Base-by-base conservation (phyloP, 2,888 invertebrate species). In the Parochlus steinenii region DNA sequence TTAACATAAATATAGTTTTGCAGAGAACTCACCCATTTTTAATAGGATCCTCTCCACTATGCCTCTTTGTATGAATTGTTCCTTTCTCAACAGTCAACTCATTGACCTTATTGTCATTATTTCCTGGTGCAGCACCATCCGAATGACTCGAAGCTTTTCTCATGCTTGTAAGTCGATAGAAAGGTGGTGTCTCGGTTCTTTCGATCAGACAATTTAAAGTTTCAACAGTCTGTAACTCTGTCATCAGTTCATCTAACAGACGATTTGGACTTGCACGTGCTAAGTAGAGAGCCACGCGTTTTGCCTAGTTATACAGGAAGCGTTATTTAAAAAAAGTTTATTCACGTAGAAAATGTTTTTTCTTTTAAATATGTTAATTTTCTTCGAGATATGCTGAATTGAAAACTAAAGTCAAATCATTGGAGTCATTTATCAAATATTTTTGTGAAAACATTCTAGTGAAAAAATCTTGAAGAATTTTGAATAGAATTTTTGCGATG, bases 111-210 rank as follows among this genome's bases (percentile, higher is more conserved):
- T 58, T 56, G 43, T 60, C 60, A 40, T 58, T 58, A 16, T 56
- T 56, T 0, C 55, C 55, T 16, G 27, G 23, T 19, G 51, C 52
- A 4, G 54, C 48, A 47, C 70, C 70, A 56, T 74, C 74, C 6
- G 78, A 78, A 54, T 81, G 79, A 34, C 83, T 86, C 10, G 86
- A 86, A 16, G 86, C 80, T 56, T 89, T 89, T 31, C 87, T 62
- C 80, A 87, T 81, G 46, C 82, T 81, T 3, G 89, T 92, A 47
- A 95, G 70, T 24, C 97, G 72, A 61, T 92, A 98, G 63, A 92
- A 98, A 4, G 97, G 98, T 17, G 97, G 93, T 1, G 95, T 93
- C 65, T 97, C 95, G 0, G 92, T 95, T 41, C 97, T 69, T 58
- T 97, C 95, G 46, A 98, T 89, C 44, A 87, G 69, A 56, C 92